A percentile compares a stretch with the other conserved stretches of the same genome.
Conservation (phyloP, 2,113 vertebrate genomes). For the Notothenia rossii region DNA sequence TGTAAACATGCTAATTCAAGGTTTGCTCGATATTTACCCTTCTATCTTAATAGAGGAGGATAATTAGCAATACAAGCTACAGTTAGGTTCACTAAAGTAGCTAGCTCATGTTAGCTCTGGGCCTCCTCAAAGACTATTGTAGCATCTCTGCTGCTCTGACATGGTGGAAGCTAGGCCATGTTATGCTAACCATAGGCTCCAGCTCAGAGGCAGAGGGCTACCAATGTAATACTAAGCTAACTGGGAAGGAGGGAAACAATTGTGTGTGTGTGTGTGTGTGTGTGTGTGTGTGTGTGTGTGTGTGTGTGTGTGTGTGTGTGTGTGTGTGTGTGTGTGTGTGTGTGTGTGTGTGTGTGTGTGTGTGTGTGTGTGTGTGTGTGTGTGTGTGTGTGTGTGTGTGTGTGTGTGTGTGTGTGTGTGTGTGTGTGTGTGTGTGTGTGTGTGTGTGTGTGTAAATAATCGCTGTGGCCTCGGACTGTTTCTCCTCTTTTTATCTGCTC, state of each 20-base stretch:
- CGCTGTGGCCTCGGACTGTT: background rate
- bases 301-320: too few relatives aligned
- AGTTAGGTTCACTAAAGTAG: background rate
- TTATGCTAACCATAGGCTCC: constrained; percentile 29
- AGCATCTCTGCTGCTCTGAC: background rate
- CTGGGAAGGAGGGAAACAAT: background rate
- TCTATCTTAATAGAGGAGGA: background rate
- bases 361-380: too few relatives aligned
- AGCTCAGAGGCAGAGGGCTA: background rate
- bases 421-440: too few relatives aligned
- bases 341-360: too few relatives aligned
- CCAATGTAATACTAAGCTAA: constrained; percentile 18
- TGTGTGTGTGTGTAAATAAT: too few relatives aligned
- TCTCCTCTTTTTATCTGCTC: constrained; percentile 10
- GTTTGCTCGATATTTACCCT: background rate
- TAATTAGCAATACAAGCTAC: background rate
- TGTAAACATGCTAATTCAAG: background rate
- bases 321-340: too few relatives aligned
- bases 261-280: too few relatives aligned
- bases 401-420: too few relatives aligned
- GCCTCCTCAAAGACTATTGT: background rate
- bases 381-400: too few relatives aligned
- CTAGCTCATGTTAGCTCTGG: background rate
- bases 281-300: too few relatives aligned
- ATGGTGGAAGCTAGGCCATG: background rate